Evolutionary conservation across 2,888 invertebrate species (phyloP).

Genomic region (Eupithecia centaureata): DNA sequence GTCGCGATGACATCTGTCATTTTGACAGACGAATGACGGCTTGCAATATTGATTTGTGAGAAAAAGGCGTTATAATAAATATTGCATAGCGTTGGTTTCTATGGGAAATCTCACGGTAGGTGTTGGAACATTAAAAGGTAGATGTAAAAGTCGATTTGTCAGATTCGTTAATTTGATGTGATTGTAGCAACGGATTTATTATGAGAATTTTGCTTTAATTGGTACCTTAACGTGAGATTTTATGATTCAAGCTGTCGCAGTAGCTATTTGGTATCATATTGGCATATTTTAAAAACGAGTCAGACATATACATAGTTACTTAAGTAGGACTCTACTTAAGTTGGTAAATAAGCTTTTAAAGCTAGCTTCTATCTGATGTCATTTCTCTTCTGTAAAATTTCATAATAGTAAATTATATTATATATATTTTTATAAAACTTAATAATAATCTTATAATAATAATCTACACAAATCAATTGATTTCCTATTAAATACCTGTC

Average conservation of each 20-base stretch:
- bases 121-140: background rate
- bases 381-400: background rate
- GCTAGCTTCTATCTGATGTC: background rate
- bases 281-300: background rate
- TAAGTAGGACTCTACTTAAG: background rate
- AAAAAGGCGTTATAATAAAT: background rate
- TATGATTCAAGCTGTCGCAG: background rate
- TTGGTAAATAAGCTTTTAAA: background rate
- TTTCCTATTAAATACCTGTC: no score
- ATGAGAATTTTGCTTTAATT: background rate
- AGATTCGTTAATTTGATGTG: background rate
- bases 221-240: background rate
- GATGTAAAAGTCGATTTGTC: background rate
- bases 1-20: conserved; percentile 57
- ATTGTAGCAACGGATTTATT: background rate
- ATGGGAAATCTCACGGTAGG: conserved; percentile 1
- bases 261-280: background rate
- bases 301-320: background rate
- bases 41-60: conserved; percentile 26
- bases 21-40: conserved; percentile 43
- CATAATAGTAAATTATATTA: no score
- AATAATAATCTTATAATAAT: no score
- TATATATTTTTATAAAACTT: no score
- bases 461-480: background rate
- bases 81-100: background rate